Evolutionary conservation across 2,797 vertebrate genomes (phyloP), one percentile per base, ranked within the genome.

Genomic region (Characodon lateralis): DNA sequence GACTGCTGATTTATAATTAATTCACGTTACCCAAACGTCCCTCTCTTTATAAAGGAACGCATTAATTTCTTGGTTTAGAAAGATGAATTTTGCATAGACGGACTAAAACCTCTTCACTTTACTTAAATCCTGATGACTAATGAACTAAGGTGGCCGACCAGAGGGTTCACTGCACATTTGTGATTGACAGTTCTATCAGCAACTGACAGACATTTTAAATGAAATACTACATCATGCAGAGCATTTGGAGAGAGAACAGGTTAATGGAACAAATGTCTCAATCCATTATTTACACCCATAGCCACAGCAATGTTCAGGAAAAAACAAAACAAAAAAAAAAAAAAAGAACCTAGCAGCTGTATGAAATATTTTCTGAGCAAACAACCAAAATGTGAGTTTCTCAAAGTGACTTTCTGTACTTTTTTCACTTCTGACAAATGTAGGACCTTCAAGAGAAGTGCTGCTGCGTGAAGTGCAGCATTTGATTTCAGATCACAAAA

Each of bases 1-100:
- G 55, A 69, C 73, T 90, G 73, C 84, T 89, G 81, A 79, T 89
- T 91, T 89, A 85, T 81, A 66, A 65, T 22, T 22, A 22, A 10
- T 66, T 66, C 8, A 66, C 18, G 41, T 48, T 48, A n/a, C 2
- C 10, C 10, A 46, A 77, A 12, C 31, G 55, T 55, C 24, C 51
- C 16, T 53, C 51, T 8, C 28, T 72, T 2, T 61, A 63, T 65
- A 24, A 59, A 72, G 72, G 12, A 46, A 50, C 46, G 14, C 66
- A 35, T 77, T 14, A 48, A 18, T 39, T 71, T 73, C 0, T 16
- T 26, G 22, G 6, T 2, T 46, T 13, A n/a, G n/a, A 69, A 77
- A 28, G 13, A 9, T 16, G 18, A 70, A 66, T 41, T 28, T 53
- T 22, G 77, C n/a, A 61, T 41, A 85, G 71, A 35, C 18, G 18